These are phyloP conservation scores for Glyptemys insculpta DNA, from an alignment of 2,797 vertebrate genomes.

Conservation along the genomic window DNA sequence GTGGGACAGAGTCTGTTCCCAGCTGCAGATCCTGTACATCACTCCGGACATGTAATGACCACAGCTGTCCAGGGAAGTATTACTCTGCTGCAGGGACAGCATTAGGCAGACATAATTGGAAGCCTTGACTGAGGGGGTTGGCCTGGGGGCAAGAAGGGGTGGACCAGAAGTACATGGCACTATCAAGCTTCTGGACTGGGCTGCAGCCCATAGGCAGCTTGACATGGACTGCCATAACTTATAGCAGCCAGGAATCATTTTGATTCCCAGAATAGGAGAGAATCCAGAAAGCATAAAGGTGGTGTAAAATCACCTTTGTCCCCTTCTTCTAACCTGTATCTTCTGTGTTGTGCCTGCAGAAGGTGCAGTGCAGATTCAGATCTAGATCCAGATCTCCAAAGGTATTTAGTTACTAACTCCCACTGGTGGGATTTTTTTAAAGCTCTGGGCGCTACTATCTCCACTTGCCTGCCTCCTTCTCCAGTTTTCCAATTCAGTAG, in stretches of 20 bases:
- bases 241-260: not conserved
- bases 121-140: not conserved
- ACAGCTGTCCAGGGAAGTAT: not conserved
- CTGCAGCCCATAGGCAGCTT: not conserved
- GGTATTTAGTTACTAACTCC: not conserved
- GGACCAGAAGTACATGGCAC: not conserved
- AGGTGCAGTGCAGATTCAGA: not conserved
- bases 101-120: not conserved
- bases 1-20: not conserved
- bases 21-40: not conserved
- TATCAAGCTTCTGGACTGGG: not conserved
- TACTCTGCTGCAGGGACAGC: not conserved
- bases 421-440: not conserved
- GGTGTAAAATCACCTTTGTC: not conserved
- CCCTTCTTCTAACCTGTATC: not conserved
- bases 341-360: rapidly evolving
- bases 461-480: not conserved
- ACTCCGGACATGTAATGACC: not conserved
- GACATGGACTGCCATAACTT: not conserved
- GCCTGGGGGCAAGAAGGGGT: not conserved
- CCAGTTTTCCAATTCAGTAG: not conserved
- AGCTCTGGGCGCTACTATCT: not conserved
- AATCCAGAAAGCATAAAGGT: not conserved
- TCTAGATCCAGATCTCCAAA: not conserved
- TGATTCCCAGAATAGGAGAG: not conserved